Conservation (phyloP, 2,888 invertebrate species). For the Muschampia plurimacula region DNA sequence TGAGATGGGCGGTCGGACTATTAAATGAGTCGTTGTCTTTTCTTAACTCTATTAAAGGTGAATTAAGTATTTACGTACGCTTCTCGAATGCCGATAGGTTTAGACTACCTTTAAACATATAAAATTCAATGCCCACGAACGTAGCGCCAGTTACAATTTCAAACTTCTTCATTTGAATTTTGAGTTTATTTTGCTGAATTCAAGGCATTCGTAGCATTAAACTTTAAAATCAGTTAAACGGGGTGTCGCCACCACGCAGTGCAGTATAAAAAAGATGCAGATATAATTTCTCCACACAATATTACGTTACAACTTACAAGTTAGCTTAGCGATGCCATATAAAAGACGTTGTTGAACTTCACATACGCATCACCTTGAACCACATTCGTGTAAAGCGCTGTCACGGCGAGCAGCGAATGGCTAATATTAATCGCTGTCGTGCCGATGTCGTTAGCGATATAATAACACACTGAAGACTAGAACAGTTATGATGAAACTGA, state of each 20-base stretch:
- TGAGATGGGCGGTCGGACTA: too few relatives aligned
- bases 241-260: too few relatives aligned
- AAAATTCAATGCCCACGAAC: too few relatives aligned
- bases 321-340: slow-evolving; percentile 35
- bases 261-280: neutral
- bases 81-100: too few relatives aligned
- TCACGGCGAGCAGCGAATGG: slow-evolving; percentile 42
- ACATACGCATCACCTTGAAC: slow-evolving; percentile 58
- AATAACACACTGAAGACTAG: slow-evolving; percentile 11
- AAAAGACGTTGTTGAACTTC: slow-evolving; percentile 51
- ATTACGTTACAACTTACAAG: slow-evolving; percentile 3
- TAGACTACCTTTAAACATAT: too few relatives aligned
- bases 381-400: slow-evolving; percentile 47
- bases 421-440: slow-evolving; percentile 57
- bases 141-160: neutral
- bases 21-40: too few relatives aligned
- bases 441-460: slow-evolving; percentile 50
- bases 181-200: neutral
- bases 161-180: neutral
- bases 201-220: neutral
- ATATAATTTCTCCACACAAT: neutral
- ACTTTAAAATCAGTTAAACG: too few relatives aligned
- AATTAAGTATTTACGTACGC: too few relatives aligned
- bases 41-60: too few relatives aligned
- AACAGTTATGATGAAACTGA: slow-evolving; percentile 20